Percentiles rank a stretch among this genome's conserved stretches.
These are phyloP conservation scores for Drosophila paucipuncta DNA, from an alignment of 2,888 invertebrate species.

Conservation along the genomic window DNA sequence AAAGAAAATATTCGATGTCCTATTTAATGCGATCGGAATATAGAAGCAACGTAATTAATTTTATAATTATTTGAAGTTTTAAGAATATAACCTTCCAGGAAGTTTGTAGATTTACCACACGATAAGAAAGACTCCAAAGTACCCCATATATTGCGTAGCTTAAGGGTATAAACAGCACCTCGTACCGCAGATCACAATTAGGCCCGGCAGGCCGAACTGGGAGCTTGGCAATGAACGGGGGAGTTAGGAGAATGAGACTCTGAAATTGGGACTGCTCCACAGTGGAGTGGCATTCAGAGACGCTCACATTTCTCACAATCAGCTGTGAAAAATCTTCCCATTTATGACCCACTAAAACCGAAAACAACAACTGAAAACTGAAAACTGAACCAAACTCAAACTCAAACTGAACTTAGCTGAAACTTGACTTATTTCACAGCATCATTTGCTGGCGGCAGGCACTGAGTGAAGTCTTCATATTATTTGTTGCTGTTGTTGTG, in stretches of 20 bases:
- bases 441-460: constrained; percentile 15
- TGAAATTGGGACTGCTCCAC: constrained; percentile 33
- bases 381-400: constrained; percentile 39
- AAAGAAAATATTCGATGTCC: background rate
- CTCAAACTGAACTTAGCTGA: constrained; percentile 25
- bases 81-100: background rate
- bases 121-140: background rate
- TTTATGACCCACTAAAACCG: constrained; percentile 81
- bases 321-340: constrained; percentile 80
- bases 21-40: background rate
- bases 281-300: constrained; percentile 68
- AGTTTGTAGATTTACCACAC: background rate
- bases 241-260: constrained; percentile 1
- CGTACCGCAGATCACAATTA: constrained; percentile 42
- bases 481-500: constrained; percentile 15
- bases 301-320: constrained; percentile 76
- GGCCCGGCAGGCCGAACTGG: constrained; percentile 16
- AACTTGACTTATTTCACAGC: constrained; percentile 53
- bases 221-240: constrained; percentile 15
- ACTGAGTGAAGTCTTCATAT: constrained; percentile 16
- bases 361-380: constrained; percentile 27
- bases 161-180: constrained; percentile 29
- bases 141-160: background rate
- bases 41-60: background rate
- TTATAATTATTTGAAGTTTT: background rate